Conservation (phyloP, 2,888 invertebrate genomes). For the Apantesis nais region DNA sequence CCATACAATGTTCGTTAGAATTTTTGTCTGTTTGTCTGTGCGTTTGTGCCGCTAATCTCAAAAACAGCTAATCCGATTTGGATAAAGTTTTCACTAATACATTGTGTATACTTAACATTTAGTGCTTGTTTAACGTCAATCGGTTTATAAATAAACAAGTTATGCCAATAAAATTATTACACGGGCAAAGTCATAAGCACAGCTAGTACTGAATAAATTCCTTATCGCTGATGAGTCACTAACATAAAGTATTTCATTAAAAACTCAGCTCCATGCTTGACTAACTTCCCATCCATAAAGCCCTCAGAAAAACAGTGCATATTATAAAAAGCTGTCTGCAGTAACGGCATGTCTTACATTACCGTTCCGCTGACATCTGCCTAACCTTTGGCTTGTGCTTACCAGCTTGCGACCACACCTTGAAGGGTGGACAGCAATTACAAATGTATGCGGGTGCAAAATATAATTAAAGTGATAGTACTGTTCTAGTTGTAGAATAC, state of each 20-base stretch:
- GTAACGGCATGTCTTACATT: conserved; percentile 51
- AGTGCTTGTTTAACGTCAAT: too few species aligned
- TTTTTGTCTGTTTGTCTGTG: too few species aligned
- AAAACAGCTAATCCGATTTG: too few species aligned
- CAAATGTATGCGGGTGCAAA: conserved; percentile 57
- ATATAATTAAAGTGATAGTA: conserved; percentile 38
- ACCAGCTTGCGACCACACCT: conserved; percentile 55
- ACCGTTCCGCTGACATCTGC: conserved; percentile 68
- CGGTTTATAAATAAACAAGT: too few species aligned
- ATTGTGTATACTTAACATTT: too few species aligned
- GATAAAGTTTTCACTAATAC: too few species aligned
- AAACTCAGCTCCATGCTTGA: conserved; percentile 20
- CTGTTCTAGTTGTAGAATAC: conserved; percentile 17
- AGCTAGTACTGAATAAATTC: not conserved
- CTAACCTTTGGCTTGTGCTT: conserved; percentile 63
- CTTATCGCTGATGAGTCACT: conserved; percentile 6
- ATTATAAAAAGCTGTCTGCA: conserved; percentile 10
- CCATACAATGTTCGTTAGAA: too few species aligned
- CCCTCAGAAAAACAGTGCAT: conserved; percentile 12
- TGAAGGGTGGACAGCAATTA: conserved; percentile 51
- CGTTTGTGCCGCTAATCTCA: too few species aligned
- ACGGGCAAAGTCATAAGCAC: too few species aligned
- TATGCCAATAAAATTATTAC: too few species aligned
- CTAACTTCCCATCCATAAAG: conserved; percentile 14
- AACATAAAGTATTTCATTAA: conserved; percentile 9